Evolutionary conservation across 2,888 invertebrate genomes (phyloP), one percentile per base, ranked within the genome.

Genomic region (Erebia epiphron): DNA sequence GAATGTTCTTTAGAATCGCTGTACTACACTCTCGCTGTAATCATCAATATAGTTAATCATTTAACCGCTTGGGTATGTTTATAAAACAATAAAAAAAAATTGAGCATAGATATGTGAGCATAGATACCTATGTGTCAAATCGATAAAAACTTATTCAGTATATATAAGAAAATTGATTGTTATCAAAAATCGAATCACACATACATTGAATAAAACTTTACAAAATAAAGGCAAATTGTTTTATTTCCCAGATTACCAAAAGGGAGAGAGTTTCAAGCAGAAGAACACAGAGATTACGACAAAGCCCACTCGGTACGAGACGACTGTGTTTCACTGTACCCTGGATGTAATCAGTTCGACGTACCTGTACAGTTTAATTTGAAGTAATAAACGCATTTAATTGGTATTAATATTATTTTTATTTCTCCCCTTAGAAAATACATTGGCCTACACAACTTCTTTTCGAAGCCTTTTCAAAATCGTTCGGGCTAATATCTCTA

Each of bases 231-330:
- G 54, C 26, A 18, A 54, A n/a, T 21, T 52, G 2, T 35, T 68
- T 49, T 14, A 56, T 67, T 43, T 63, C 86, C 2, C 82, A 94
- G 95, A 49, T 84, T 95, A 77, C 94, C 94, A 4, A 88, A 88
- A 79, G 92, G 92, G 35, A 67, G 75, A 10, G 83, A 83, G 9
- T 89, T 89, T 66, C 80, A 86, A n/a, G 76, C 83, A 2, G 89
- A 91, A 65, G 82, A 88, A 2, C 89, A 90, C 76, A 88, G 80
- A 56, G 88, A 90, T 21, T 95, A 95, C 72, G 95, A 95, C 71
- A 80, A 77, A 60, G 94, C 94, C 1, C 92, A 94, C 75, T 76
- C 78, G 3, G 72, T 77, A 2, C 77, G 76, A 1, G 84, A 87
- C 10, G 86, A 94, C 76, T 95, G 95, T 74, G 76, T 81, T 1